Conservation (phyloP, 1,140 invertebrate species). For the Delia radicum region DNA sequence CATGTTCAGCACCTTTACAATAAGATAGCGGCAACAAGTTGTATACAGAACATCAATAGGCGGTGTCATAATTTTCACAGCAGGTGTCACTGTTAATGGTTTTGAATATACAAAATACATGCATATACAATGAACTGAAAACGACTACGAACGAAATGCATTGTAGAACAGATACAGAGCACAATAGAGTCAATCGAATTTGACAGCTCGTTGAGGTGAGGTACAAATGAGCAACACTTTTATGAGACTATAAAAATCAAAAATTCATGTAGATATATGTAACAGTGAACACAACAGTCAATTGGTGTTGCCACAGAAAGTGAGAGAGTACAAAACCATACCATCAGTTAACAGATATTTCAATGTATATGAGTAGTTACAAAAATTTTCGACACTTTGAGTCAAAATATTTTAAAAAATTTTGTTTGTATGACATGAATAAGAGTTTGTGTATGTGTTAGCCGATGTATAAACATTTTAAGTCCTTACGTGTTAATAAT, state of each 20-base stretch:
- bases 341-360: not conserved
- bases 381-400: no score
- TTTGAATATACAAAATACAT: conserved; percentile 31
- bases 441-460: no score
- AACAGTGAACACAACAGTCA: not conserved
- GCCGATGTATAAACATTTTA: no score
- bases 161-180: not conserved
- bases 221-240: not conserved
- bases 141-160: not conserved
- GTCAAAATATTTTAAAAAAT: no score
- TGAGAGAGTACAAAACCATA: not conserved
- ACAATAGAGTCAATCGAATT: conserved; percentile 16
- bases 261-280: not conserved
- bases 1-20: conserved; percentile 24
- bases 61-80: conserved; percentile 56
- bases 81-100: conserved; percentile 53
- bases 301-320: not conserved
- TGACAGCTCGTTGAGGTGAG: conserved; percentile 17
- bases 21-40: conserved; percentile 45
- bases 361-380: not conserved
- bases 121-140: not conserved
- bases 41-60: conserved; percentile 43
- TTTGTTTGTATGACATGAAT: no score
- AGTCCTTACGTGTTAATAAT: no score
- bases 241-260: conserved; percentile 18